Evolutionary conservation across 2,888 invertebrate genomes (phyloP).

Genomic region (Steinernema carpocapsae): DNA sequence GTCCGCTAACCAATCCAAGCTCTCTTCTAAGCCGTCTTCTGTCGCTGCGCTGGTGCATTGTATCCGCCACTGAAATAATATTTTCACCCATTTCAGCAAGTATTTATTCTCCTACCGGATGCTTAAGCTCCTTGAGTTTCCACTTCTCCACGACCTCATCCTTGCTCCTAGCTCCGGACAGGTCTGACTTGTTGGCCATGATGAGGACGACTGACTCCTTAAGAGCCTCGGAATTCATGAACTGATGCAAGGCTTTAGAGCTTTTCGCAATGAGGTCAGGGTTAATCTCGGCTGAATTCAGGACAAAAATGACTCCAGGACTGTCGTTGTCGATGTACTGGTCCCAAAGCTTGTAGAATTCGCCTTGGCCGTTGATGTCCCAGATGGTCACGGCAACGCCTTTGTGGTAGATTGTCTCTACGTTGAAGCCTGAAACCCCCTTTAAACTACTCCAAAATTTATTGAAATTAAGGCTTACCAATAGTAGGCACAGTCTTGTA

Average conservation of each 20-base stretch:
- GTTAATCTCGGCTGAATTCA: not conserved
- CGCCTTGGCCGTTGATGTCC: conserved; percentile 25
- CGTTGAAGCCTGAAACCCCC: conserved; percentile 21
- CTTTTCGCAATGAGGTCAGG: not conserved
- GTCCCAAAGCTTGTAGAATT: conserved; percentile 13
- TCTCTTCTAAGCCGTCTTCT: conserved; percentile 1
- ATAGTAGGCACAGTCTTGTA: not conserved
- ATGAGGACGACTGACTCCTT: conserved; percentile 5
- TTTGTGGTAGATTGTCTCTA: conserved; percentile 24
- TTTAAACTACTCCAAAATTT: not conserved
- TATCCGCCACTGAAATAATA: conserved; percentile 13
- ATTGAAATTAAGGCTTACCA: not conserved
- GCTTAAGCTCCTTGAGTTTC: conserved; percentile 7
- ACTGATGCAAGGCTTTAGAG: not conserved
- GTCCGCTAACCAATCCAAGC: conserved; percentile 7
- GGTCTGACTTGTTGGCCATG: conserved; percentile 26
- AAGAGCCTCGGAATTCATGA: not conserved
- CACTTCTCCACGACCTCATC: conserved; percentile 13
- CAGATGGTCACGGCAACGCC: conserved; percentile 15
- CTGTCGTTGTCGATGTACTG: conserved; percentile 25
- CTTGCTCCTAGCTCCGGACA: conserved; percentile 7
- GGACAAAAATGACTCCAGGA: conserved; percentile 19
- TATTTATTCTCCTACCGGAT: not conserved
- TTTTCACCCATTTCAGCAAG: too few relatives aligned
- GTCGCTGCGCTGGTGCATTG: not conserved